phyloP scores from a whole-genome alignment of 2,888 invertebrate species.

The Lithosia quadra region DNA sequence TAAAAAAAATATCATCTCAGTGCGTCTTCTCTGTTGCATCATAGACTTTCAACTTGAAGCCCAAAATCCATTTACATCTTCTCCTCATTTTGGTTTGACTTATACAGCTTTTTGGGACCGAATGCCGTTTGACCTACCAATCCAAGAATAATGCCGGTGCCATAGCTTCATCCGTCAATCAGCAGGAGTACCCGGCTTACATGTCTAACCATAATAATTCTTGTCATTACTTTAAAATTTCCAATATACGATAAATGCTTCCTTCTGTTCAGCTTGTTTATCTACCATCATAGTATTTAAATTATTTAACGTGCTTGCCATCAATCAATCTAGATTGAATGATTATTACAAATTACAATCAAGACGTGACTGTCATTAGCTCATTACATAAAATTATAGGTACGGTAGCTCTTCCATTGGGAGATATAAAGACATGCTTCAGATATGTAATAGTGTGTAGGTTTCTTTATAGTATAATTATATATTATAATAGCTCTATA shows the following conservation, averaged over 20 bases:
- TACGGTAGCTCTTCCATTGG: neutral
- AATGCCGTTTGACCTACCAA: neutral
- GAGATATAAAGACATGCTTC: neutral
- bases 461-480: neutral
- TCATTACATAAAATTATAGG: conserved; percentile 1
- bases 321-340: neutral
- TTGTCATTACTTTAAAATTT: too few relatives aligned
- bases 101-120: neutral
- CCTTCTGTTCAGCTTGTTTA: neutral
- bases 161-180: neutral
- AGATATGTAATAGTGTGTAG: neutral
- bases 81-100: neutral
- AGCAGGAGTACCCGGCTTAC: neutral
- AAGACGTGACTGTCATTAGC: conserved; percentile 1
- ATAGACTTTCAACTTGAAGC: too few relatives aligned
- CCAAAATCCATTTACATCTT: neutral
- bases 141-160: neutral
- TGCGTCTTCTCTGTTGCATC: neutral
- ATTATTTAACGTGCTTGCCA: neutral
- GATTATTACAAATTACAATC: conserved; percentile 1
- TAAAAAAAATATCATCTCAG: neutral
- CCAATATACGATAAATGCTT: neutral
- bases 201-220: too few relatives aligned
- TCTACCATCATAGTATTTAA: neutral
- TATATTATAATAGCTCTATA: neutral